Base-by-base conservation (phyloP, 1,140 invertebrate species). In the Drosophila pseudoananassae region DNA sequence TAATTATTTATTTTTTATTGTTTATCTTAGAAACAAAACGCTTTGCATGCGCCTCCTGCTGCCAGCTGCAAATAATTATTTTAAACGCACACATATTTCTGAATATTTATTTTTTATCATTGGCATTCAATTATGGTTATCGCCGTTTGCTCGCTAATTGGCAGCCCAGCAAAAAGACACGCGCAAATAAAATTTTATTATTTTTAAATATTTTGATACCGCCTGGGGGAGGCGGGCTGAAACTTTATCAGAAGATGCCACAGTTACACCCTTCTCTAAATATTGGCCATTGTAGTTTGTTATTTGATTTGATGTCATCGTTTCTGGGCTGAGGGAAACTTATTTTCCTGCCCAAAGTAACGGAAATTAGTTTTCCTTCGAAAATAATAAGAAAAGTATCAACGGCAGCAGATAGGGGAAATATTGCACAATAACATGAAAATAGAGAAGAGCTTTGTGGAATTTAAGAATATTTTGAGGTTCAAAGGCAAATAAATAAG, bases 101-200 rank as follows among this genome's bases (percentile, higher is more conserved):
- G 40, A 43, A 60, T 70, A 58, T 78, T 68, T 68, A 65, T 75
- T 49, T 56, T 72, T 85, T 76, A 76, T 85, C 77, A 77, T 81
- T 77, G 64, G 69, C 69, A 85, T 85, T 85, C 73, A 85, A 85
- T 87, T 87, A 77, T 52, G 68, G 57, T 87, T 87, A 87, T 87
- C 82, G 69, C 73, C 33, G 23, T 64, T 84, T 54, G 66, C 63
- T 36, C 23, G 63, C 64, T 83, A 79, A 83, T 84, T 76, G 79
- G 64, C 71, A 78, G 10, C 68, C 46, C 55, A 66, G 36, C 51
- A 50, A 56, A 64, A 53, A 71, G 79, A 66, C 73, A 87, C 56
- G 72, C 73, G 73, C 73, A 81, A 81, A 70, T 66, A 55, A 47
- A 50, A 25, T 65, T 78, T 43, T 50, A 66, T 70, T 71, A 38